Evolutionary conservation across 2,888 invertebrate species (phyloP).

Genomic region (Sympetrum striolatum): DNA sequence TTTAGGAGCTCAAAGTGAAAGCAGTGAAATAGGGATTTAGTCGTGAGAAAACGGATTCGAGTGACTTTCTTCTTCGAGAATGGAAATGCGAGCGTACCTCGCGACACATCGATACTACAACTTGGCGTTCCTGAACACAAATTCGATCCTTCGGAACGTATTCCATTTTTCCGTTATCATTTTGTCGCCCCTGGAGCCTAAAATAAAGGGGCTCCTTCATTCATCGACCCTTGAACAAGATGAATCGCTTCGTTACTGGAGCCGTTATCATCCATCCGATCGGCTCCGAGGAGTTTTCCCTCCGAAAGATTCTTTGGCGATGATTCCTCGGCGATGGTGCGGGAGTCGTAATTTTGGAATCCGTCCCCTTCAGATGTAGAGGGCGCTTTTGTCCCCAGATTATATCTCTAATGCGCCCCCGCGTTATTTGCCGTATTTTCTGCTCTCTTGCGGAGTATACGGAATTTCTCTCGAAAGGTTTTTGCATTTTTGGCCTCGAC

Average conservation of each 20-base stretch:
- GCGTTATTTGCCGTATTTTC: background rate
- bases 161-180: background rate
- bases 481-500: too few relatives aligned
- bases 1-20: too few relatives aligned
- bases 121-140: background rate
- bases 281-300: background rate
- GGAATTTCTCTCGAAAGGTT: too few relatives aligned
- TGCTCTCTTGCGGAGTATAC: too few relatives aligned
- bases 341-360: conserved; percentile 14
- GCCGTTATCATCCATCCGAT: background rate
- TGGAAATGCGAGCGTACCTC: background rate
- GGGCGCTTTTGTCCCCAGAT: background rate
- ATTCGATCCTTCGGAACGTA: background rate
- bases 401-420: background rate
- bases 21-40: too few relatives aligned
- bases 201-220: background rate
- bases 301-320: background rate
- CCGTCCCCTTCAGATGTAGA: background rate
- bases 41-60: too few relatives aligned
- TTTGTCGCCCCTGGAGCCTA: background rate
- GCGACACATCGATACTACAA: background rate
- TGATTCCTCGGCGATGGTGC: background rate
- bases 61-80: too few relatives aligned
- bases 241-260: background rate
- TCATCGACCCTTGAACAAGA: conserved; percentile 26